Evolutionary conservation across 2,888 invertebrate species (phyloP), one percentile per base, ranked within the genome.

Genomic region (Apodemia hepburni): DNA sequence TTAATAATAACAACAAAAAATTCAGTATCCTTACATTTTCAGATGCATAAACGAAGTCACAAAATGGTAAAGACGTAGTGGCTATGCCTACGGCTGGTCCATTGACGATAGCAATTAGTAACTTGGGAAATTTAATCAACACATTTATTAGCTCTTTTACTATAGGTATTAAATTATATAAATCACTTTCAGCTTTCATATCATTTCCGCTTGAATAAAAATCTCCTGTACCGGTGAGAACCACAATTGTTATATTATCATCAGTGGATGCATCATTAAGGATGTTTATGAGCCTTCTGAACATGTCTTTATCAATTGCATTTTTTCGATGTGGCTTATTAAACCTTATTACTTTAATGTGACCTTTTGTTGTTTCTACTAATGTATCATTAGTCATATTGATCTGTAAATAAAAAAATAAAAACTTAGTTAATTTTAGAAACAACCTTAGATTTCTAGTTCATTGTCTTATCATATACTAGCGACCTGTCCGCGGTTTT

Each of bases 11-110:
- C 11, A 9, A 11, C 1, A 51, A 12, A 47, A 5, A 47, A 47
- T 47, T 27, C 27, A 9, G 4, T 22, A 60, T 9, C 58, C 58
- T 85, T 82, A 96, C 97, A 82, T 91, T 94, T 71, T 98, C 96
- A n/a, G 95, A 93, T 62, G 97, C 96, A 92, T 97, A 97, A 8
- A 98, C 95, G 64, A 97, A 92, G 91, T 99, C 99, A 87, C 95
- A 98, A 1, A 99, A 90, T 0, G 95, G 95, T 61, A 97, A 88
- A 11, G 96, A 94, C 0, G 99, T 99, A 3, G 95, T 95, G 54
- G 95, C 95, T 71, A 99, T 95, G 33, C 99, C 99, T 71, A 99
- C 94, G 15, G 98, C 97, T 54, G 98, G 98, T 1, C 99, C 99
- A 92, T 99, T 98, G 0, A 99, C 95, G 64, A 98, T 87, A 15